Evolutionary conservation across 2,888 invertebrate species (phyloP), one percentile per base, ranked within the genome.

Genomic region (Andrena hattorfiana): DNA sequence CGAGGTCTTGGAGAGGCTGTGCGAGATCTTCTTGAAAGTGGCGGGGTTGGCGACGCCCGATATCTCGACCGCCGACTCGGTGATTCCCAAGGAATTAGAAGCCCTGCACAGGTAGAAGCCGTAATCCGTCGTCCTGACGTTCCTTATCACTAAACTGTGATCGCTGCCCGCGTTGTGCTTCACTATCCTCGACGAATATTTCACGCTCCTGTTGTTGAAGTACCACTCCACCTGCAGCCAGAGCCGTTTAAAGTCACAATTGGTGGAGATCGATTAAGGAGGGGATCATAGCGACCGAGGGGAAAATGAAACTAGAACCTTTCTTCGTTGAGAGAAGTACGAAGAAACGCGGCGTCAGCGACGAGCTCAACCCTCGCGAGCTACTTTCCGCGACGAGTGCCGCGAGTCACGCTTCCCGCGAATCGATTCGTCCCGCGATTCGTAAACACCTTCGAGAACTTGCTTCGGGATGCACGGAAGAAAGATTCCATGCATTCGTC

Each of bases 41-140:
- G 97, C 97, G 2, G 96, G 95, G 92, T 97, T 96, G 0, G 97
- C 96, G 0, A 96, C 95, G 35, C 96, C 97, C 80, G 97, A 97
- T 6, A 98, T 94, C 91, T 97, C 97, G 84, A 98, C 96, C 26
- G 95, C 95, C 2, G 96, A 94, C 83, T 97, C 96, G 8, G 96
- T 96, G 94, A 96, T 96, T 0, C 97, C 98, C 28, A 97, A 93
- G 32, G 95, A 95, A 93, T 98, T 98, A 80, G 96, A 96, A 0
- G 97, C 98, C 32, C 96, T 94, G 93, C 98, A 98, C 4, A 97
- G 96, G 92, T 97, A 98, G 91, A 96, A 96, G 0, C 97, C 98
- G 86, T 97, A 96, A 93, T 98, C 97, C 0, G 95, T 93, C 70
- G 95, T 95, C 49, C 95, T 95, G 0, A 97, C 97, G 42, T 95